Evolutionary conservation across 2,113 vertebrate genomes (phyloP).

Genomic region (Pseudorectes ferrugineus): DNA sequence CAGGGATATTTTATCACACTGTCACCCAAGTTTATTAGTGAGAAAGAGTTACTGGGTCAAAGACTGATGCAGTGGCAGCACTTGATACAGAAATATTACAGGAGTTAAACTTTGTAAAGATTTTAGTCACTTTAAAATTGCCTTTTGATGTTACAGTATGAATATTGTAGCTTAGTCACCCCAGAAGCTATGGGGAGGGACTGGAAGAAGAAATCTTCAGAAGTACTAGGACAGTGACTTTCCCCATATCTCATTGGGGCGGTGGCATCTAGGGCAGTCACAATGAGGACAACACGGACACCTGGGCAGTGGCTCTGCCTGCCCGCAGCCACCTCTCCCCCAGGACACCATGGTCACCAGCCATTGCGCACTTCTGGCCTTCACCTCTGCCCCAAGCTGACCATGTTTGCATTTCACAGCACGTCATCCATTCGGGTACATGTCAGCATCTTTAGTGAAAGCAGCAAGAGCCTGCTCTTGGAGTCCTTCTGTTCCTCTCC

Average conservation of each 20-base stretch:
- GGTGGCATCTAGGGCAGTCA: background rate
- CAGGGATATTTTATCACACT: background rate
- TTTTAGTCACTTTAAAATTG: background rate
- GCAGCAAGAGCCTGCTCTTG: background rate
- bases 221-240: background rate
- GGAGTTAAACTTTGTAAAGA: background rate
- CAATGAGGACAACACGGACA: background rate
- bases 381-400: background rate
- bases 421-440: background rate
- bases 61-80: background rate
- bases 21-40: background rate
- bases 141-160: background rate
- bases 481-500: background rate
- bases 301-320: background rate
- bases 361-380: rapidly evolving
- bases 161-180: background rate
- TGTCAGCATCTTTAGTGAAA: background rate
- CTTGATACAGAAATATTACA: background rate
- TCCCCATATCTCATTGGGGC: background rate
- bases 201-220: background rate
- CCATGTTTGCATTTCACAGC: background rate
- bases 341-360: rapidly evolving
- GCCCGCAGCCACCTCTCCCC: rapidly evolving
- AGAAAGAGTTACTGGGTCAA: background rate
- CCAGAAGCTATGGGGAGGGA: background rate